Conservation (phyloP, 2,113 vertebrate species). For the Pogona vitticeps region DNA sequence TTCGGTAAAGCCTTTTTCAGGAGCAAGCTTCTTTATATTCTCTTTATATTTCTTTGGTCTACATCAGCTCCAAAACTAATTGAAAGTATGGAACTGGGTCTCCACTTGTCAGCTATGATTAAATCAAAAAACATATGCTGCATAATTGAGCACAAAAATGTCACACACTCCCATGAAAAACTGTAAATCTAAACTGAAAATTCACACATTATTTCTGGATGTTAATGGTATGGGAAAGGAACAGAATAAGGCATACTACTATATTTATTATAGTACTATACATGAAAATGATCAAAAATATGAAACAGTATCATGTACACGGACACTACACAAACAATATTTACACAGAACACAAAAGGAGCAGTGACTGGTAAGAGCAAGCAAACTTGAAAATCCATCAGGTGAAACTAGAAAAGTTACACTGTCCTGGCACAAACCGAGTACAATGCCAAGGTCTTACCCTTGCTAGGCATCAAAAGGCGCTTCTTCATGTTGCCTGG, state of each 20-base stretch:
- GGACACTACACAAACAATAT: constrained; percentile 64
- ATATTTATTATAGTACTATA: background rate
- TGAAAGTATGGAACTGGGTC: background rate
- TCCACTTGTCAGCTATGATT: background rate
- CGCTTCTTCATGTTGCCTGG: constrained; percentile 87
- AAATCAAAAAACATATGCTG: background rate
- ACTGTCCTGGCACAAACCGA: constrained; percentile 69
- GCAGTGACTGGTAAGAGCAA: constrained; percentile 70
- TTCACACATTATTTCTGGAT: constrained; percentile 18
- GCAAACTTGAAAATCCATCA: constrained; percentile 70
- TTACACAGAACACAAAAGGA: constrained; percentile 67
- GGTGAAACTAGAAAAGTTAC: constrained; percentile 45
- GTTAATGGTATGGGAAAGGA: background rate
- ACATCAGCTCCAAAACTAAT: too few relatives aligned
- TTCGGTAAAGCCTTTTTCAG: too few relatives aligned
- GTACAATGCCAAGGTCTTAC: constrained; percentile 77
- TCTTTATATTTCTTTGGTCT: too few relatives aligned
- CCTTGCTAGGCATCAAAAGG: constrained; percentile 87
- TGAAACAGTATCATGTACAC: constrained; percentile 49
- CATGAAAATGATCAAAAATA: constrained; percentile 57
- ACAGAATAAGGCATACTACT: background rate
- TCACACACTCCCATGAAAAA: background rate
- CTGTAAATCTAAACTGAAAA: constrained; percentile 18
- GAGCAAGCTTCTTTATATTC: too few relatives aligned
- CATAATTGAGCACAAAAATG: background rate